Base-by-base conservation (phyloP, 2,113 vertebrate species). In the Chamaea fasciata region DNA sequence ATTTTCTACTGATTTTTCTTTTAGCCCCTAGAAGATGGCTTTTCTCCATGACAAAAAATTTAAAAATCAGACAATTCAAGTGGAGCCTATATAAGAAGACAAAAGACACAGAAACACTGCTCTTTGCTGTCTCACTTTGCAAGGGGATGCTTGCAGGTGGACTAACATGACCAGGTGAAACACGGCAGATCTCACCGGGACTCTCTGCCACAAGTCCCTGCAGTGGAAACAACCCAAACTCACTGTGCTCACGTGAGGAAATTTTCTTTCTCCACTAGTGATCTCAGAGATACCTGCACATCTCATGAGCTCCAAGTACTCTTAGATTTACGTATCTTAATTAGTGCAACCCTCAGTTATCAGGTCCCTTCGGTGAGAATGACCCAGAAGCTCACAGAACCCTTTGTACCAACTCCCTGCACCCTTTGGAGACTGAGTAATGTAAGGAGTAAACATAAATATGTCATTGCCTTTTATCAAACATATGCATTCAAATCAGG, bases 401-500 rank as follows among this genome's bases (percentile, higher is more conserved):
- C 13, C 1, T 55, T 85, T 59, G 59, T 80, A 91, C 57, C 77
- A 53, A 20, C 30, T 59, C 59, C 46, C 37, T 50, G 52, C 77
- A 56, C 89, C 59, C 83, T 87, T 71, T 44, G 55, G 88, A 90
- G 67, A 35, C 50, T 52, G 42, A 83, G 57, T 57, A 90, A 87
- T 0, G 10, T 50, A 90, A 86, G 52, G 82, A 87, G 27, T 60
- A 83, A 90, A 89, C 64, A 93, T 64, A 95, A 95, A 95, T 83
- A 80, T 73, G 75, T 69, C 46, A 83, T 92, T 86, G 90, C 88
- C 47, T 94, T 86, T 88, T 86, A 52, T 80, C 92, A 94, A 87
- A 65, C 39, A 24, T 88, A 80, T 53, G 78, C 64, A 55, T 94
- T 97, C 79, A 93, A 63, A 89, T 92, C 75, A 91, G 75, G 87